phyloP scores from a whole-genome alignment of 2,113 vertebrate genomes.

The Hiodon alosoides region DNA sequence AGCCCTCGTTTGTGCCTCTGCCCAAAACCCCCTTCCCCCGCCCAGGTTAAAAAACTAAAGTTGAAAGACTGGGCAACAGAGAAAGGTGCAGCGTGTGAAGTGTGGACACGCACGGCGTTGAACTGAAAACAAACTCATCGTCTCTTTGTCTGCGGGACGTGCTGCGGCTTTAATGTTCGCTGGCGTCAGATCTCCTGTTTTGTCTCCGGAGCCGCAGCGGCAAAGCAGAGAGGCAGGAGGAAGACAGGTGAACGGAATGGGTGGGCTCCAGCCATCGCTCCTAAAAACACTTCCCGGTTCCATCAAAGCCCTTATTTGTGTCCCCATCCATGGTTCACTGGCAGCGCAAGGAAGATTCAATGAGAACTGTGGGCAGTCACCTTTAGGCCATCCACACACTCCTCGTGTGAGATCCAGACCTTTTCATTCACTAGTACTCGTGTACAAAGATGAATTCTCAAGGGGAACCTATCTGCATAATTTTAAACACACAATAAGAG shows the following conservation, averaged over 20 bases:
- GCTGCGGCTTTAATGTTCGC: constrained; percentile 40
- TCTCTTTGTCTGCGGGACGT: background rate
- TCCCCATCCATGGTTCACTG: background rate
- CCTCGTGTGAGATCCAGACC: no score
- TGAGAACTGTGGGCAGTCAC: background rate
- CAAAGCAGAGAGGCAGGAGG: background rate
- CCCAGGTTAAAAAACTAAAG: background rate
- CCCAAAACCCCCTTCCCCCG: background rate
- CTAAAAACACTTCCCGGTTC: background rate
- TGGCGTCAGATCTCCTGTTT: constrained; percentile 46
- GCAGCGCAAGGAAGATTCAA: background rate
- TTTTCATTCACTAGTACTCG: no score
- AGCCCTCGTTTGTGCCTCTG: background rate
- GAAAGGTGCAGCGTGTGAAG: background rate
- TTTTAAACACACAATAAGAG: no score
- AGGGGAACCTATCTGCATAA: no score
- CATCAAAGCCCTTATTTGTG: background rate
- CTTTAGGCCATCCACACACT: no score
- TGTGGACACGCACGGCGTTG: background rate
- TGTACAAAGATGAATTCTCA: no score
- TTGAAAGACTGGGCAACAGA: background rate
- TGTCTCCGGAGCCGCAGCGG: constrained; percentile 48
- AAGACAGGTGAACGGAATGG: background rate
- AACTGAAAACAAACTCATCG: background rate
- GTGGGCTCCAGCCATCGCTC: background rate